Evolutionary conservation across 1,140 invertebrate species (phyloP), one percentile per base, ranked within the genome.

Genomic region (Pteromalus puparum): DNA sequence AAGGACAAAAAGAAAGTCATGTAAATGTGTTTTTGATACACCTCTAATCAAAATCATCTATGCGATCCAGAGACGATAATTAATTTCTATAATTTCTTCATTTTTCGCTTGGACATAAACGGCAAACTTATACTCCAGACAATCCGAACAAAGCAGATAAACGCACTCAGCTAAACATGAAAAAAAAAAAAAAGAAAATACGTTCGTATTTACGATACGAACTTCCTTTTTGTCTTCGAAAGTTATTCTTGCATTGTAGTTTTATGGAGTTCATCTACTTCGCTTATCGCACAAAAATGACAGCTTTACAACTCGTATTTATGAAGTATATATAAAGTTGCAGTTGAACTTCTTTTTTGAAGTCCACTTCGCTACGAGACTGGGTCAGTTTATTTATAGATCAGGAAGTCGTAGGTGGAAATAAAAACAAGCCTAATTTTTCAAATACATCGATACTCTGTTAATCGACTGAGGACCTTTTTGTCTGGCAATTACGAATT

Each of bases 401-500:
- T n/a, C n/a, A 48, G 12, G 46, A 46, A 46, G 38, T 74, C 53
- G 15, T 48, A 15, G 46, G 67, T 7, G 26, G 67, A 28, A 28
- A 26, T 28, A 28, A 28, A 15, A 61, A 13, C 28, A 9, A 30
- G 67, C 28, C 53, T 61, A 61, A 70, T 70, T 70, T 70, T 70
- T 70, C 53, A 21, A 1, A 28, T n/a, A 34, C 7, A 30, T 13
- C 42, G 34, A 38, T 38, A 26, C 38, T 10, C 2, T 5, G 18
- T 83, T 46, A 68, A 83, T 70, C 30, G 74, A 15, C 4, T 13
- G 61, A 68, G 28, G 26, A 80, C 18, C 46, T 42, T 53, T 75
- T n/a, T 53, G n/a, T n/a, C 73, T 7, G 75, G 30, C 74, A 81
- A 85, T 77, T 76, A 85, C 74, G 26, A 83, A 48, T 82, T 38